Evolutionary conservation across 2,888 invertebrate genomes (phyloP).

Genomic region (Phengaris alcon): DNA sequence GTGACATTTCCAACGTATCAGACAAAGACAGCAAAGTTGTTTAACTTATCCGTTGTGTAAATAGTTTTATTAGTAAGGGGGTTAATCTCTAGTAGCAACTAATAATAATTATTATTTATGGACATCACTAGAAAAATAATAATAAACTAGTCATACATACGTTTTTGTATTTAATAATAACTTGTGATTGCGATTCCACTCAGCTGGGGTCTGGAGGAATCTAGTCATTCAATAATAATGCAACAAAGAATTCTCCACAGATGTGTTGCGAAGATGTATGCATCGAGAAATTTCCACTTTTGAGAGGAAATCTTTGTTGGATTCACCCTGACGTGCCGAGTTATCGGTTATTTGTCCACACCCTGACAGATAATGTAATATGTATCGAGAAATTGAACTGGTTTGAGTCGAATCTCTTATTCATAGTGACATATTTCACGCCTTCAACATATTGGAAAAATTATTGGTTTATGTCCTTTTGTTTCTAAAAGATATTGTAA

Average conservation of each 20-base stretch:
- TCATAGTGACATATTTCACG: constrained; percentile 44
- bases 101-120: no score
- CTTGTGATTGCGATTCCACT: neutral
- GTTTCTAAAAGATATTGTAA: neutral
- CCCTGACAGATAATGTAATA: constrained; percentile 63
- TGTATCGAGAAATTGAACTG: constrained; percentile 58
- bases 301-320: constrained; percentile 42
- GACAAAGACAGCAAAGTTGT: no score
- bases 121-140: neutral
- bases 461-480: neutral
- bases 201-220: neutral
- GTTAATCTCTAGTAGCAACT: no score
- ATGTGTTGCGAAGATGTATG: constrained; percentile 21
- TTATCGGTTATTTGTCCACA: constrained; percentile 48
- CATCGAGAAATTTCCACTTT: constrained; percentile 41
- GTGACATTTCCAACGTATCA: no score
- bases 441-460: constrained; percentile 5
- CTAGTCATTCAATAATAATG: constrained; percentile 10
- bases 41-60: no score
- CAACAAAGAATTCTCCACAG: neutral
- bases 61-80: no score
- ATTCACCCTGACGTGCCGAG: constrained; percentile 33
- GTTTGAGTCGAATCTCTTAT: constrained; percentile 47
- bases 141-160: no score
- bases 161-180: neutral